A percentile compares a stretch with the other conserved stretches of the same genome.
Conservation (phyloP, 2,113 vertebrate genomes). For the Canis aureus region DNA sequence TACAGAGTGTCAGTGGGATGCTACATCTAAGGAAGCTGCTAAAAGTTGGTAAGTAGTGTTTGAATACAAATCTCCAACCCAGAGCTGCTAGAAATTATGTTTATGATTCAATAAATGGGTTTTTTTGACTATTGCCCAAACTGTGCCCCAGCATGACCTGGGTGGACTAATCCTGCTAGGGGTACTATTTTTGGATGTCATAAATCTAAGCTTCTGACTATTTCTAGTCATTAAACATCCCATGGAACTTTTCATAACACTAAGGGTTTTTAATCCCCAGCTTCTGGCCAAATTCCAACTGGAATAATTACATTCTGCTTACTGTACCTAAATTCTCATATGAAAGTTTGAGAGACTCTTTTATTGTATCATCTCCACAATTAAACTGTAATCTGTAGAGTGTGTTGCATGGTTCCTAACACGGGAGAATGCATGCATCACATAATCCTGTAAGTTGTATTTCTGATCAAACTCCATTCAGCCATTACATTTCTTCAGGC, state of each 20-base stretch:
- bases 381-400: slow-evolving; percentile 53
- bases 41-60: slow-evolving; percentile 67
- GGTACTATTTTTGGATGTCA: slow-evolving; percentile 78
- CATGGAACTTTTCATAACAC: slow-evolving; percentile 82
- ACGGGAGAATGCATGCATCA: slow-evolving; percentile 36
- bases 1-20: slow-evolving; percentile 49
- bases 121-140: slow-evolving; percentile 77
- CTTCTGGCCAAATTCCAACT: slow-evolving; percentile 78
- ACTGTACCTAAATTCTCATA: slow-evolving; percentile 75
- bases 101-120: slow-evolving; percentile 78
- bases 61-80: slow-evolving; percentile 65
- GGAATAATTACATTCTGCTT: slow-evolving; percentile 76
- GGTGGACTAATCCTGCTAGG: slow-evolving; percentile 70
- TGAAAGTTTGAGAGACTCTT: not conserved
- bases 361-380: slow-evolving; percentile 68
- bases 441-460: slow-evolving; percentile 36
- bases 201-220: slow-evolving; percentile 81
- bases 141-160: slow-evolving; percentile 79
- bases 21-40: slow-evolving; percentile 56
- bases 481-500: slow-evolving; percentile 46
- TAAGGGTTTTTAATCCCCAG: slow-evolving; percentile 80
- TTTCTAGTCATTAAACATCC: slow-evolving; percentile 83
- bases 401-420: slow-evolving; percentile 10
- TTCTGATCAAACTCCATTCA: slow-evolving; percentile 55
- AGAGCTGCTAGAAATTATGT: slow-evolving; percentile 77